Percentiles rank a stretch among this genome's conserved stretches.
Conservation (phyloP, 2,797 vertebrate genomes). For the Pseudotriccus pelzelni region DNA sequence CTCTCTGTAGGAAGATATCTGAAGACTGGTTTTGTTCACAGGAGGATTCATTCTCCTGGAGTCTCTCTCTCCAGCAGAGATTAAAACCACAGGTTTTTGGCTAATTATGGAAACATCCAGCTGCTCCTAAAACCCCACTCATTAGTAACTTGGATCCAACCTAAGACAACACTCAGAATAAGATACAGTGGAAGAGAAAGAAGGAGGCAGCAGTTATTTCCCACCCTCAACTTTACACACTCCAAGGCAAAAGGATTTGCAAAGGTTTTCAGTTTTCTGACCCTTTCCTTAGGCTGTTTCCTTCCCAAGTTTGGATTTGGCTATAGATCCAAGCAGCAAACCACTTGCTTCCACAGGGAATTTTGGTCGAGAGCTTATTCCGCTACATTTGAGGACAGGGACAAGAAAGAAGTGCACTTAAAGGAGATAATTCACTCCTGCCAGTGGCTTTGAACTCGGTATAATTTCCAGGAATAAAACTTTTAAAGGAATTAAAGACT, state of each 20-base stretch:
- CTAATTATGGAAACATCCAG: slow-evolving; percentile 45
- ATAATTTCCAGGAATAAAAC: neutral
- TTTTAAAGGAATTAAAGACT: neutral
- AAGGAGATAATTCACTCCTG: neutral
- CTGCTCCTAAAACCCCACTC: neutral
- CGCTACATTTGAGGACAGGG: neutral
- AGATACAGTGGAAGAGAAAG: neutral
- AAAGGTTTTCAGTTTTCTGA: neutral
- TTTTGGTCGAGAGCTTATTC: neutral
- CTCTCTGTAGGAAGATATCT: slow-evolving; percentile 18
- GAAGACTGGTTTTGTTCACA: neutral
- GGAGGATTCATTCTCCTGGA: slow-evolving; percentile 10
- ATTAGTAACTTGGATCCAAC: neutral
- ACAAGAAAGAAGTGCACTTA: neutral
- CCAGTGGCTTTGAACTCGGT: neutral
- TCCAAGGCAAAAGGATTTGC: neutral
- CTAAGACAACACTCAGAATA: neutral
- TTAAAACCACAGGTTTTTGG: neutral
- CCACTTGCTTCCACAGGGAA: neutral
- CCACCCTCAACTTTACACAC: neutral
- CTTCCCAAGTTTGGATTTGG: neutral
- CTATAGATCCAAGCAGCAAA: neutral
- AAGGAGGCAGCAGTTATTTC: neutral
- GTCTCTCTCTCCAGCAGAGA: neutral
- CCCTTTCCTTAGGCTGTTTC: neutral